Percentiles rank a stretch among this genome's conserved stretches.
These are phyloP conservation scores for Sardina pilchardus DNA, from an alignment of 2,113 vertebrate species.

Conservation along the genomic window DNA sequence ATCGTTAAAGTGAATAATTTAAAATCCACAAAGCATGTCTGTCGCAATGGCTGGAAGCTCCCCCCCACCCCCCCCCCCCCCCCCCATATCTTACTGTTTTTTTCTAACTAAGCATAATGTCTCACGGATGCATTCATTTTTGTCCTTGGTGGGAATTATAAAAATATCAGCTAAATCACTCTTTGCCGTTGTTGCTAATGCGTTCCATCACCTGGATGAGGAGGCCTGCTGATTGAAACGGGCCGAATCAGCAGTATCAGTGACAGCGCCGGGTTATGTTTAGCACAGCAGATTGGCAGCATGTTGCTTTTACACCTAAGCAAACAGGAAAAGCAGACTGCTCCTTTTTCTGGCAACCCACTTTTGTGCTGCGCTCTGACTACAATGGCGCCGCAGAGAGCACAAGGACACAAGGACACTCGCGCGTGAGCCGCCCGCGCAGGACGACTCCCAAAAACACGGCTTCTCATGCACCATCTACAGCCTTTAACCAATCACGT, in stretches of 20 bases:
- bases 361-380: constrained; percentile 1
- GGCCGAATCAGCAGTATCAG: background rate
- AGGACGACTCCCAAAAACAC: background rate
- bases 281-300: constrained; percentile 12
- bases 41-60: constrained; percentile 44
- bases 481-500: background rate
- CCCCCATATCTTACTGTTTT: too few species aligned
- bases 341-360: background rate
- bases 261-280: background rate
- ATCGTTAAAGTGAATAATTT: constrained; percentile 56
- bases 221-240: constrained; percentile 26
- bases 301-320: constrained; percentile 12
- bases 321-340: constrained; percentile 4
- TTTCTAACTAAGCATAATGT: constrained; percentile 35
- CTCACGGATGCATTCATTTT: constrained; percentile 38
- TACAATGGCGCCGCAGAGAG: background rate
- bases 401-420: constrained; percentile 1
- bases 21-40: constrained; percentile 50
- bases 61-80: constrained; percentile 1
- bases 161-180: background rate
- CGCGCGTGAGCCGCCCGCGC: background rate
- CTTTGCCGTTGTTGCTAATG: constrained; percentile 39
- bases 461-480: background rate
- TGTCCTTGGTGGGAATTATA: constrained; percentile 37
- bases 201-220: constrained; percentile 34